phyloP scores from a whole-genome alignment of 2,113 vertebrate species.

The Rostratula benghalensis region DNA sequence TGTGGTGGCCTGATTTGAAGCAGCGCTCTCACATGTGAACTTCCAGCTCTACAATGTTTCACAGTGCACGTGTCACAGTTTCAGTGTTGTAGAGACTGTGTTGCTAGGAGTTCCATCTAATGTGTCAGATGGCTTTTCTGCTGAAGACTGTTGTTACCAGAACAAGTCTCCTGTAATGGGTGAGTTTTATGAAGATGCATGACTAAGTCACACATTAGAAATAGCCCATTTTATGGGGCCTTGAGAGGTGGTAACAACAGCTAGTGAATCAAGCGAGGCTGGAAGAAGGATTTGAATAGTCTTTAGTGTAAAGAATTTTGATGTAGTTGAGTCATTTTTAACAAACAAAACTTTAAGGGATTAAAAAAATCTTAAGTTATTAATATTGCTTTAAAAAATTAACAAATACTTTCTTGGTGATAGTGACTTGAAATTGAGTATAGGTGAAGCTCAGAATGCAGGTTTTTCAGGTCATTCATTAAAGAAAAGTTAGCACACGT shows the following conservation, averaged over 20 bases:
- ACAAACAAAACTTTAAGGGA: neutral
- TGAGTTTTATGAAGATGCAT: neutral
- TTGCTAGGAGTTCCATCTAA: neutral
- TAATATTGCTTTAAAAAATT: neutral
- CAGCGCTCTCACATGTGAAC: neutral
- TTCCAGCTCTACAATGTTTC: neutral
- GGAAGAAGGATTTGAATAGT: neutral
- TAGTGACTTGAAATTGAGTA: neutral
- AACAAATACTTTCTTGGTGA: neutral
- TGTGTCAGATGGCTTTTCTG: neutral
- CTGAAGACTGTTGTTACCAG: neutral
- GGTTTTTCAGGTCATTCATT: neutral
- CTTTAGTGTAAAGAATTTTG: neutral
- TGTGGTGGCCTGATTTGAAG: neutral
- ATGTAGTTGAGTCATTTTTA: neutral
- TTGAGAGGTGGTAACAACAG: neutral
- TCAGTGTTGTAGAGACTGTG: neutral
- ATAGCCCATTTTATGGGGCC: neutral
- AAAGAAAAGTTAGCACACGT: neutral
- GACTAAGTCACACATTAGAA: neutral
- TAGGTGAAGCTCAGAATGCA: neutral
- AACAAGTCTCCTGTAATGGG: neutral
- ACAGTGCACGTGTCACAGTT: neutral
- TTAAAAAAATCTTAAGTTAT: neutral
- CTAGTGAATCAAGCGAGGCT: neutral